Conservation (phyloP, 2,888 invertebrate species). For the Hoplodrina blanda region DNA sequence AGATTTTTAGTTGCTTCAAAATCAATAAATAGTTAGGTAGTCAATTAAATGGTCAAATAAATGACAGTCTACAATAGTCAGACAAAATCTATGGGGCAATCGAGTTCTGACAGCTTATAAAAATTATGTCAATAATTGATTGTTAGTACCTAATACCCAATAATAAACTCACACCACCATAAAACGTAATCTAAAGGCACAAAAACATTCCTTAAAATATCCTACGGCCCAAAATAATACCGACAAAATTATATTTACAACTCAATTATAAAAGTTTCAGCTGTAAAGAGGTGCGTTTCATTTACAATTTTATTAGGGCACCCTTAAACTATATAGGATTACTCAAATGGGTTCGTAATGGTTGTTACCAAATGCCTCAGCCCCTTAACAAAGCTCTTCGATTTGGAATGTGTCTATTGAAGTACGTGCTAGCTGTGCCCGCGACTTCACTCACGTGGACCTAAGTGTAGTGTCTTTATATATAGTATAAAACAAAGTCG, state of each 20-base stretch:
- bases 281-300: conserved; percentile 61
- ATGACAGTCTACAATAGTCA: too few species aligned
- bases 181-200: conserved; percentile 16
- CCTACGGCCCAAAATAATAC: conserved; percentile 36
- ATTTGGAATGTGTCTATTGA: conserved; percentile 33
- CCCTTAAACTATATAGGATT: conserved; percentile 72
- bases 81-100: too few species aligned
- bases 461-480: too few species aligned
- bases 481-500: too few species aligned
- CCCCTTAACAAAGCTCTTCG: conserved; percentile 45
- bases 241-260: conserved; percentile 59
- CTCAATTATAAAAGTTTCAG: conserved; percentile 63
- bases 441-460: too few species aligned
- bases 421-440: background rate
- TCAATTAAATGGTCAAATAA: too few species aligned
- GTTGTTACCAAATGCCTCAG: conserved; percentile 74
- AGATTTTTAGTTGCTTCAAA: too few species aligned
- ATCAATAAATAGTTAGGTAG: too few species aligned
- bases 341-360: conserved; percentile 77
- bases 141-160: too few species aligned
- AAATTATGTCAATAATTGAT: too few species aligned
- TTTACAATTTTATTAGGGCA: conserved; percentile 72
- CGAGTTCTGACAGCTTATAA: too few species aligned
- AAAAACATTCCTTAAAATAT: conserved; percentile 32
- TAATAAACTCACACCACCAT: conserved; percentile 17